Evolutionary conservation across 1,140 invertebrate species (phyloP).

Genomic region (Trichomalopsis sarcophagae): DNA sequence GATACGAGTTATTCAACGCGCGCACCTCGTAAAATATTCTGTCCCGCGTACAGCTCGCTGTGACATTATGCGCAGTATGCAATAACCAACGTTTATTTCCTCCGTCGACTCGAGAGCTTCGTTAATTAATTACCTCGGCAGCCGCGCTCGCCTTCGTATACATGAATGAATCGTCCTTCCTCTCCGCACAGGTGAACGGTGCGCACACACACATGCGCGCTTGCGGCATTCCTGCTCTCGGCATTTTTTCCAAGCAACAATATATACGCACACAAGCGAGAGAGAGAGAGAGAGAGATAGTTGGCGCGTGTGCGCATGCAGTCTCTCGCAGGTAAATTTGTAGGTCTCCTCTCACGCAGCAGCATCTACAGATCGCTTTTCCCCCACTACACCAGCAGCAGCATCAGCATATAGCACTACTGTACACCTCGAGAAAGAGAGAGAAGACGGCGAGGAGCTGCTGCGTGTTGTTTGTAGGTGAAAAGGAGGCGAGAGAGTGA

Average conservation of each 20-base stretch:
- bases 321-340: slow-evolving; percentile 34
- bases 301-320: neutral
- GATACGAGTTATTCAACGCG: neutral
- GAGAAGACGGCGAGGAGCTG: neutral
- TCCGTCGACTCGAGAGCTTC: neutral
- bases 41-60: too few relatives aligned
- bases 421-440: too few relatives aligned
- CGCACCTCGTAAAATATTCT: too few relatives aligned
- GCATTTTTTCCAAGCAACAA: neutral
- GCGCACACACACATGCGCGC: neutral
- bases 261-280: neutral
- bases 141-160: neutral
- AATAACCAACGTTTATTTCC: neutral
- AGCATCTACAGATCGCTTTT: neutral
- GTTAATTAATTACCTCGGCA: neutral
- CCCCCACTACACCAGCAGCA: neutral
- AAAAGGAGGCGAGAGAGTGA: slow-evolving; percentile 21
- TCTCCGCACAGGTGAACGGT: neutral
- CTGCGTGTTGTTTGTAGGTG: slow-evolving; percentile 7
- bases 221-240: neutral
- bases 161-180: neutral
- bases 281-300: neutral
- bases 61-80: too few relatives aligned
- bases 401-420: too few relatives aligned
- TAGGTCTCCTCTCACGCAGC: slow-evolving; percentile 19